A percentile compares a stretch with the other conserved stretches of the same genome.
phyloP scores from a whole-genome alignment of 2,113 vertebrate species.

The Cynopterus brachyotis region DNA sequence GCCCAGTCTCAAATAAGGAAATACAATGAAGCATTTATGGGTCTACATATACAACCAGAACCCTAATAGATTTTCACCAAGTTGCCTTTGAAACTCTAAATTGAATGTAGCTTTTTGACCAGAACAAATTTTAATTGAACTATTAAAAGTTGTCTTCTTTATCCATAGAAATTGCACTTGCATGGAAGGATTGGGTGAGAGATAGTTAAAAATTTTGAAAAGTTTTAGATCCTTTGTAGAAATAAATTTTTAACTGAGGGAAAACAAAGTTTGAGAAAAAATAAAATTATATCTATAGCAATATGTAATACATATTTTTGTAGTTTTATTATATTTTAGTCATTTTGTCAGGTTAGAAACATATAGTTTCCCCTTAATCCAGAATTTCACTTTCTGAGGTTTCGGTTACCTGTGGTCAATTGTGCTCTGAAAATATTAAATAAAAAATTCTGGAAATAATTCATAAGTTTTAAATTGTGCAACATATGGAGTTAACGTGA shows the following conservation, averaged over 20 bases:
- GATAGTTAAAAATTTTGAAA: background rate
- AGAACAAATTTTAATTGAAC: background rate
- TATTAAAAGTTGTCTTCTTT: background rate
- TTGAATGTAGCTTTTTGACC: background rate
- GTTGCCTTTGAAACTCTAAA: background rate
- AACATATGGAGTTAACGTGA: background rate
- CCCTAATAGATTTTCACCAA: background rate
- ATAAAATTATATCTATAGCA: background rate
- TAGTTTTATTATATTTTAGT: background rate
- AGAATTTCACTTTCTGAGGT: background rate
- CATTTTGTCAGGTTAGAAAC: background rate
- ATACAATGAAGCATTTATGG: background rate
- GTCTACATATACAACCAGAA: background rate
- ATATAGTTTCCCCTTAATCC: background rate
- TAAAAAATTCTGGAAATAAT: background rate
- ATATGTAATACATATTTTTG: background rate
- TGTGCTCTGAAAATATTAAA: background rate
- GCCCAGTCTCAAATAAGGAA: background rate
- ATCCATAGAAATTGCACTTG: background rate
- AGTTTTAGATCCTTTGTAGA: background rate
- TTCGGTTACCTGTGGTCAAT: background rate
- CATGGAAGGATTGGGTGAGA: background rate
- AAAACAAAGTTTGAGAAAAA: background rate
- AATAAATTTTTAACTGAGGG: background rate
- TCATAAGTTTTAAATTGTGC: background rate